These are phyloP conservation scores for Myiotriccus ornatus DNA, from an alignment of 2,797 vertebrate genomes.

Conservation along the genomic window DNA sequence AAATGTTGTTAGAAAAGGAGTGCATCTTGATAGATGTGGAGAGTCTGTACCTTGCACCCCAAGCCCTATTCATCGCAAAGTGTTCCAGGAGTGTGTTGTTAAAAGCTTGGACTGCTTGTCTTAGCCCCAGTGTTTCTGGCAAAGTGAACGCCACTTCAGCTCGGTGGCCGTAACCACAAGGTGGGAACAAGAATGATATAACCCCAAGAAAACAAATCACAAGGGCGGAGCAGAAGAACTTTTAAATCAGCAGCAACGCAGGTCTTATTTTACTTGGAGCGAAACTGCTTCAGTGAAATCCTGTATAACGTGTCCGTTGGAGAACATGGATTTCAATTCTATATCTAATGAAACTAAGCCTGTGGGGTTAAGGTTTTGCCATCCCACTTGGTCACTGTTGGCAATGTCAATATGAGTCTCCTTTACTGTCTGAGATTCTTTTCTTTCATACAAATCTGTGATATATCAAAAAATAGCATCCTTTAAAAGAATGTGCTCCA, in stretches of 20 bases:
- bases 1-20: background rate
- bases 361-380: background rate
- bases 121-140: background rate
- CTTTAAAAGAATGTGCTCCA: background rate
- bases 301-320: background rate
- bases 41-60: background rate
- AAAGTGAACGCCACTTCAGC: background rate
- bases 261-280: background rate
- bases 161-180: rapidly evolving
- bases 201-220: background rate
- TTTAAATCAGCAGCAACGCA: background rate
- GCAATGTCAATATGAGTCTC: rapidly evolving
- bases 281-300: background rate
- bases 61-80: rapidly evolving
- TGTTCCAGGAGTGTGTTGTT: rapidly evolving
- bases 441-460: background rate
- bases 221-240: background rate
- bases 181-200: background rate
- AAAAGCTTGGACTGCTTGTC: background rate
- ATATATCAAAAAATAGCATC: background rate
- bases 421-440: background rate
- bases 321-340: background rate
- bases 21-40: background rate
- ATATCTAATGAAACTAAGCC: background rate
- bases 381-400: background rate